Conservation (phyloP, 2,888 invertebrate species). For the Pyralis farinalis region DNA sequence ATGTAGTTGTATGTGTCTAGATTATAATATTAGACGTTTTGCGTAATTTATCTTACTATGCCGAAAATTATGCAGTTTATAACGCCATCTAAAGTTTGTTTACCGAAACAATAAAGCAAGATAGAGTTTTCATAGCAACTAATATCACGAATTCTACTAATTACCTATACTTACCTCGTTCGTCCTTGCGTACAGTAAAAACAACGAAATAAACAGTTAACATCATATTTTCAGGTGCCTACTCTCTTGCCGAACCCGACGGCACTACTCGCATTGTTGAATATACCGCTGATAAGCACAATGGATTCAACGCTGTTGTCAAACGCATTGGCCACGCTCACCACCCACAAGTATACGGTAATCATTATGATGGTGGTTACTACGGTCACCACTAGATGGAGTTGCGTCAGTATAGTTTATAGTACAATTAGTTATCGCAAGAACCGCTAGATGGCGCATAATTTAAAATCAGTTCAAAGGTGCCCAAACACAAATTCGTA, state of each 20-base stretch:
- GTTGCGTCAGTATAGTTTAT: constrained; percentile 21
- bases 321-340: constrained; percentile 71
- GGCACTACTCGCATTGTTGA: constrained; percentile 76
- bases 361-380: constrained; percentile 45
- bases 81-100: neutral
- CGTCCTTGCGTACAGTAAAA: too few relatives aligned
- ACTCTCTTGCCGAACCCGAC: constrained; percentile 72
- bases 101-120: neutral
- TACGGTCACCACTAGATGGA: constrained; percentile 67
- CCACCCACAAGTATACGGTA: constrained; percentile 64
- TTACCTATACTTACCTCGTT: too few relatives aligned
- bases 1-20: too few relatives aligned
- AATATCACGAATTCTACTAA: too few relatives aligned
- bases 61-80: too few relatives aligned
- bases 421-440: constrained; percentile 24
- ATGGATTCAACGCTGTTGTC: constrained; percentile 76
- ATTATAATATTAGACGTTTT: too few relatives aligned
- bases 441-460: constrained; percentile 17
- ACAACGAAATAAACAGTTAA: too few relatives aligned
- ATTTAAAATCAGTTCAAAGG: neutral
- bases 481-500: constrained; percentile 9
- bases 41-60: too few relatives aligned
- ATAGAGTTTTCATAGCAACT: neutral
- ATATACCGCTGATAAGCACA: constrained; percentile 73
- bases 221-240: constrained; percentile 71